A percentile compares a stretch with the other conserved stretches of the same genome.
These are phyloP conservation scores for Xenops minutus DNA, from an alignment of 2,797 vertebrate genomes.

Conservation along the genomic window DNA sequence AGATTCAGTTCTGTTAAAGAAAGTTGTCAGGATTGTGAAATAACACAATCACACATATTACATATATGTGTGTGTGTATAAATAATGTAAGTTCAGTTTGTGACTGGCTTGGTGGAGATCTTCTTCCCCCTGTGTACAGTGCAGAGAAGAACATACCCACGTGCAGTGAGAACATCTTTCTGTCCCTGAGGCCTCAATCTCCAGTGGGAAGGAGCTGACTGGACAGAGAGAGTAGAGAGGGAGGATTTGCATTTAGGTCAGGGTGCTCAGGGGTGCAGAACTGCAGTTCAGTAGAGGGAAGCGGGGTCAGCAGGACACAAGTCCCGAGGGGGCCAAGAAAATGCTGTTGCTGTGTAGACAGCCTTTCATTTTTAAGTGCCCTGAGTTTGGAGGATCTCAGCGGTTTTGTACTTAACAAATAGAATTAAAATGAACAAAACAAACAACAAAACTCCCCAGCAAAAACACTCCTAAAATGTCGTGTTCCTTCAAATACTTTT, in stretches of 20 bases:
- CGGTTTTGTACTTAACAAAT: neutral
- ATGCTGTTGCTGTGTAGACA: neutral
- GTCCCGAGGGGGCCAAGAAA: neutral
- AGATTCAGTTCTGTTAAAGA: neutral
- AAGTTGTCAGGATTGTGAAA: neutral
- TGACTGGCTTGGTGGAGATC: neutral
- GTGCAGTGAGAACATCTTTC: neutral
- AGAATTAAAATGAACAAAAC: neutral
- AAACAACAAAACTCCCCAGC: neutral
- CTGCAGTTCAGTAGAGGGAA: neutral
- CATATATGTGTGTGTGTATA: neutral
- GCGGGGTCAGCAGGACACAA: neutral
- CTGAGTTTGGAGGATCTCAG: neutral
- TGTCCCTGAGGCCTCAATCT: neutral
- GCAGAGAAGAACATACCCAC: neutral
- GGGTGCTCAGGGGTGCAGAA: neutral
- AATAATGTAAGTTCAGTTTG: neutral
- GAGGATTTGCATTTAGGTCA: neutral
- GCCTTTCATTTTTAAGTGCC: neutral
- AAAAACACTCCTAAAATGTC: neutral
- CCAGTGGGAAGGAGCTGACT: neutral
- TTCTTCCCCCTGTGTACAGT: neutral
- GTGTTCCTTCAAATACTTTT: accelerated
- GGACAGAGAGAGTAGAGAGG: neutral
- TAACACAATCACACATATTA: too few species aligned